Evolutionary conservation across 2,797 vertebrate genomes (phyloP), one percentile per base, ranked within the genome.

Genomic region (Falco naumanni): DNA sequence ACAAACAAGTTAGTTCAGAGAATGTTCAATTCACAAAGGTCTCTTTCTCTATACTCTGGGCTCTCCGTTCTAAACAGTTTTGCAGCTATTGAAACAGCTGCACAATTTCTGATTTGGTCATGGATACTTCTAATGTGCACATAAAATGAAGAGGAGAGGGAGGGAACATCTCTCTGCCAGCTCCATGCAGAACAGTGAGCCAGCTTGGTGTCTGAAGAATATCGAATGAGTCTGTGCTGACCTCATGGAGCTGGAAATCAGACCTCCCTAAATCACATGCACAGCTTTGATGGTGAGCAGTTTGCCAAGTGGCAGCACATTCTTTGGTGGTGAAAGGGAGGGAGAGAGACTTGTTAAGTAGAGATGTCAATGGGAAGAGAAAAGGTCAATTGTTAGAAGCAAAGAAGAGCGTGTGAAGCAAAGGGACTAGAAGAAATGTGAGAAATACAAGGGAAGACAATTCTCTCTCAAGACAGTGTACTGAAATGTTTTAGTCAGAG

Each of bases 1-100:
- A 97, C 97, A 96, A 97, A 97, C 97, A 97, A 96, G 95, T 97
- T 97, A 95, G 96, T 96, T 97, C 94, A 95, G 96, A 97, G 94
- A 96, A 85, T 48, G 83, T 94, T 97, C 90, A 97, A 97, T 96
- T 95, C 97, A 97, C 96, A 94, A 89, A 97, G 97, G 97, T 89
- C 97, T 97, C 97, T 95, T 97, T 97, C 91, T 78, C 91, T 93
- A 63, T 95, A 93, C 96, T 96, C 93, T 66, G 76, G 95, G 94
- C 95, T 97, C 97, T 81, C 90, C 3, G 57, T 97, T 97, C 95
- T 89, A 95, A 95, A 94, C 94, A 95, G 90, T 96, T 97, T 96
- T 95, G 95, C 93, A 86, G 94, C 97, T 96, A 97, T 84, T 96
- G 96, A 97, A 97, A 97, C 97, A 97, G 97, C 97, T 97, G 97